These are phyloP conservation scores for Trichogramma evanescens DNA, from an alignment of 2,888 invertebrate genomes.

Conservation along the genomic window DNA sequence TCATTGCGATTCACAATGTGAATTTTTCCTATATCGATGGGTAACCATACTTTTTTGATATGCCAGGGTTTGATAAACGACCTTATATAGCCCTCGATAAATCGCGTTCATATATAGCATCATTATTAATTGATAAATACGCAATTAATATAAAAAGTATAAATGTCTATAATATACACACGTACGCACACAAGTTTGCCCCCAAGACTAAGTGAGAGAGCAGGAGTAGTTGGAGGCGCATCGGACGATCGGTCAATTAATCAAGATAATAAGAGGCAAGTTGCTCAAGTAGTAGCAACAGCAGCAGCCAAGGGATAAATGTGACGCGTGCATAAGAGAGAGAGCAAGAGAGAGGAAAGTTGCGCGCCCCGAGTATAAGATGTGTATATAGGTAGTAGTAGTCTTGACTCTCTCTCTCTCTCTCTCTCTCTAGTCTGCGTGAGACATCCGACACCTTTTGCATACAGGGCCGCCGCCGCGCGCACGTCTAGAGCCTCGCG, in stretches of 20 bases:
- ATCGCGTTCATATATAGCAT: constrained; percentile 2
- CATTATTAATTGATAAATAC: constrained; percentile 21
- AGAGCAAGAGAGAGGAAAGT: constrained; percentile 15
- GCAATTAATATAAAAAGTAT: constrained; percentile 15
- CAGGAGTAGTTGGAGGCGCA: constrained; percentile 7
- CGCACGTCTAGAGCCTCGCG: too few relatives aligned
- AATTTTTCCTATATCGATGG: too few relatives aligned
- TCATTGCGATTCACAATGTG: too few relatives aligned
- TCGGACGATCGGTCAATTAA: constrained; percentile 46
- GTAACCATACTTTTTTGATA: too few relatives aligned
- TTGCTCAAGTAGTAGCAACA: constrained; percentile 27
- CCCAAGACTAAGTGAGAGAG: not conserved
- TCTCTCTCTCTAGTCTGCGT: constrained; percentile 31
- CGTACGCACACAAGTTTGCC: not conserved
- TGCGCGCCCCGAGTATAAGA: not conserved
- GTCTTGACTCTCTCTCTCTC: too few relatives aligned
- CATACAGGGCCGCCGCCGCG: too few relatives aligned
- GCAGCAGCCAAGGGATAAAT: constrained; percentile 18
- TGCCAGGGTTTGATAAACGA: too few relatives aligned
- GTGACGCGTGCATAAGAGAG: constrained; percentile 3
- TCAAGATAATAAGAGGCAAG: constrained; percentile 46
- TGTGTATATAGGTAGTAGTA: too few relatives aligned
- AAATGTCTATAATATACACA: not conserved
- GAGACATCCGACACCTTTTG: constrained; percentile 44
- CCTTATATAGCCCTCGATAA: not conserved